Evolutionary conservation across 2,113 vertebrate species (phyloP), one percentile per base, ranked within the genome.

Genomic region (Colius striatus): DNA sequence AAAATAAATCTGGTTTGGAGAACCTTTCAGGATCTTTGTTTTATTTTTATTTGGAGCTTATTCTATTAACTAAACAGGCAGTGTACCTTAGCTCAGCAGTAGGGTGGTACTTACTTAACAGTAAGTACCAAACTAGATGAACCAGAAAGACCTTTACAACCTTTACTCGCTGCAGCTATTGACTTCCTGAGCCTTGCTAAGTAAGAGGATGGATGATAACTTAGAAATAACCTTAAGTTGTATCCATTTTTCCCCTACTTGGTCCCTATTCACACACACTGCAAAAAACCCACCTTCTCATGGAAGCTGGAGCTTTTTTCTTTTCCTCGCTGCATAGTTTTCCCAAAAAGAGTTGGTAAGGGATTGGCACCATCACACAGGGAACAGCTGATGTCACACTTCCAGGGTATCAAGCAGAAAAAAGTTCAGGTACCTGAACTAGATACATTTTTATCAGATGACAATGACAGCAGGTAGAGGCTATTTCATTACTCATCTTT

Each of bases 1-100:
- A 98, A 97, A 97, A 98, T 97, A 98, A 97, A 97, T 97, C 95
- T 98, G 97, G 94, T 97, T 96, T 95, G 80, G 89, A 97, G 97
- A 97, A 96, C 97, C 96, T 97, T 97, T 97, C 94, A 96, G 92
- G 96, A 97, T 96, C 96, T 96, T 96, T 77, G 70, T 87, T 96
- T 96, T 92, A 97, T 75, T 82, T 87, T 96, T 97, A 92, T 96
- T 85, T 97, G 96, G 92, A 87, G 89, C 84, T 95, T 70, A 95
- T 74, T 89, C 95, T 96, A 97, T 97, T 95, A 92, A 45, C 80
- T 91, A 82, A 92, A 71, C 70, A 93, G 91, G 86, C 88, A 96
- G 66, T 0, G 0, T 92, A 92, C 92, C 93, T 96, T 87, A 11
- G 14, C 80, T 94, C 58, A 50, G 80, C 5, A 1, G 53, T 71